Conservation (phyloP, 2,797 vertebrate species). For the Lutjanus argentimaculatus region DNA sequence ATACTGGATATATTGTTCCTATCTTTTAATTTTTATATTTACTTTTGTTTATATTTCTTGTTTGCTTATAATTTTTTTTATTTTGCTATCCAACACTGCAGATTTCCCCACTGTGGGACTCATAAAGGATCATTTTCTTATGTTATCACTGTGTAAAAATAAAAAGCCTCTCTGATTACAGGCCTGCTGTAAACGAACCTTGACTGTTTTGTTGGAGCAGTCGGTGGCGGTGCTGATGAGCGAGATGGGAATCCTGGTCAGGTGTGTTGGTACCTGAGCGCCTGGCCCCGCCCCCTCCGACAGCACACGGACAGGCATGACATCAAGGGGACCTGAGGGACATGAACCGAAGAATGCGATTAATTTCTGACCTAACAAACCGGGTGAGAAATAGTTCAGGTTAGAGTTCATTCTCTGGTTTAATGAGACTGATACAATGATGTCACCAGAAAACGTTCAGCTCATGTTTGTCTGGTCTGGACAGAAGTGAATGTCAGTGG, state of each 20-base stretch:
- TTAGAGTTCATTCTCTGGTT: not conserved
- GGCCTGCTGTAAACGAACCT: constrained; percentile 64
- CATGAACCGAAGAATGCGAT: not conserved
- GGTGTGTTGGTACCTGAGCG: constrained; percentile 58
- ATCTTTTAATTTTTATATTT: too few species aligned
- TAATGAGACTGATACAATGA: not conserved
- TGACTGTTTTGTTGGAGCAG: constrained; percentile 53
- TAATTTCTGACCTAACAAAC: not conserved
- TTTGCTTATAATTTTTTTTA: too few species aligned
- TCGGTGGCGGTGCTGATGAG: constrained; percentile 54
- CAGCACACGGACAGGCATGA: constrained; percentile 73
- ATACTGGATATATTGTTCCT: too few species aligned
- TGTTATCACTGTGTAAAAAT: not conserved
- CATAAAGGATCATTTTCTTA: too few species aligned
- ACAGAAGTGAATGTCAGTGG: not conserved
- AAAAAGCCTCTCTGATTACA: not conserved
- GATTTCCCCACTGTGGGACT: too few species aligned
- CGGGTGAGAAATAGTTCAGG: not conserved
- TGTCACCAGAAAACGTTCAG: too few species aligned
- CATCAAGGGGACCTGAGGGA: constrained; percentile 34
- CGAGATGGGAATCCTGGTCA: constrained; percentile 63
- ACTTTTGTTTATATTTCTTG: too few species aligned
- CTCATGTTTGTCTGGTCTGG: not conserved
- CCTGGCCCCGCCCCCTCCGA: constrained; percentile 38
- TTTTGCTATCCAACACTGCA: too few species aligned